Conservation (phyloP, 2,888 invertebrate genomes). For the Drosophila austrosaltans region DNA sequence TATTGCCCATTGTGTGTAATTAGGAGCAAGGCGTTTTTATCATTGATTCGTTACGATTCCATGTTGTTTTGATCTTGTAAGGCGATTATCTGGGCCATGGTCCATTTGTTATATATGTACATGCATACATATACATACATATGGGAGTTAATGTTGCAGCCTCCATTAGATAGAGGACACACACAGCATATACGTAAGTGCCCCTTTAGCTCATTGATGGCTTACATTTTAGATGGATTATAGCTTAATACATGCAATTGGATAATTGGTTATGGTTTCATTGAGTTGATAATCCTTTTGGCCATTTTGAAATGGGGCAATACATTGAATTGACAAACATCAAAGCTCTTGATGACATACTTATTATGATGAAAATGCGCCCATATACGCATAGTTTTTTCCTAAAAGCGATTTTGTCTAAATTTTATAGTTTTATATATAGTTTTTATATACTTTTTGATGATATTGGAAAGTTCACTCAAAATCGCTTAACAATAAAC, state of each 20-base stretch:
- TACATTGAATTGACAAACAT: neutral
- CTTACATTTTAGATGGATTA: neutral
- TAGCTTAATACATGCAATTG: neutral
- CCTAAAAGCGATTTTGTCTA: no score
- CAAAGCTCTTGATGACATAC: neutral
- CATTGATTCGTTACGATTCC: conserved; percentile 28
- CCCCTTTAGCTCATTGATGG: neutral
- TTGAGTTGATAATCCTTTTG: neutral
- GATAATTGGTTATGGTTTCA: neutral
- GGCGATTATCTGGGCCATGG: conserved; percentile 28
- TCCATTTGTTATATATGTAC: conserved; percentile 12
- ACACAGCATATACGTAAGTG: neutral
- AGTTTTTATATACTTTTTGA: no score
- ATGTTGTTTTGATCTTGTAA: conserved; percentile 28
- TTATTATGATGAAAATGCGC: no score
- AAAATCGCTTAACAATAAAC: no score
- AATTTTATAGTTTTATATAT: no score
- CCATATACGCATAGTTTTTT: no score
- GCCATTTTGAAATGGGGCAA: neutral
- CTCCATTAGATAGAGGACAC: neutral
- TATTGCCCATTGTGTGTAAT: conserved; percentile 63
- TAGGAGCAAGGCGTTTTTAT: conserved; percentile 44
- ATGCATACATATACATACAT: neutral
- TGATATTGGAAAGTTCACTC: no score
- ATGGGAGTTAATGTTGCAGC: neutral